phyloP scores from a whole-genome alignment of 2,797 vertebrate species.

The Acanthiza pusilla region DNA sequence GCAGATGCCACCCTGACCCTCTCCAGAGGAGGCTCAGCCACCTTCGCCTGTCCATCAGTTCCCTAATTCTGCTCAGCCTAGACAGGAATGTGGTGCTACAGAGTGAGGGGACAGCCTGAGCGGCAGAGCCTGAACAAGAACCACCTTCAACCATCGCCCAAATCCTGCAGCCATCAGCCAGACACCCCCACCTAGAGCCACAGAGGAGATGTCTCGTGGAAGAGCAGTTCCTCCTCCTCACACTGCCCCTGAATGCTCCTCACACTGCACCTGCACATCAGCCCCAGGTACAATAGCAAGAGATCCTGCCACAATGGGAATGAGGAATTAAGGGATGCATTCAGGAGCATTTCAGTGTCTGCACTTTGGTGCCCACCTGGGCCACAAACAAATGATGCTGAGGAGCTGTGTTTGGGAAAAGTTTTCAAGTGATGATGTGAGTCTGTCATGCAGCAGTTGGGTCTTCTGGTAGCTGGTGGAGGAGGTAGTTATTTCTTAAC shows the following conservation, averaged over 20 bases:
- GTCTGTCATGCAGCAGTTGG: not conserved
- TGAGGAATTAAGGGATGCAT: not conserved
- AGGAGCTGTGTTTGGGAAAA: not conserved
- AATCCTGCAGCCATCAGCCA: not conserved
- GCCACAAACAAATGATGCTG: not conserved
- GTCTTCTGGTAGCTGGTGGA: not conserved
- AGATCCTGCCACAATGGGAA: not conserved
- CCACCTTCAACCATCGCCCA: not conserved
- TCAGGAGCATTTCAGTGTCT: not conserved
- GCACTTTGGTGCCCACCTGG: not conserved
- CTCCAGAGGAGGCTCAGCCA: not conserved
- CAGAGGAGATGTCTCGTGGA: not conserved
- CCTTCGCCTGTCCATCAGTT: not conserved
- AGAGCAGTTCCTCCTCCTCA: not conserved
- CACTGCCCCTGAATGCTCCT: not conserved
- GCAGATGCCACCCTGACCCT: not conserved
- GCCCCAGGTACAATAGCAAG: rapidly evolving
- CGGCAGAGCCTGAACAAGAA: not conserved
- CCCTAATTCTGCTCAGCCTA: not conserved
- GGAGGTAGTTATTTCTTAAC: not conserved
- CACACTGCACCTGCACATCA: not conserved
- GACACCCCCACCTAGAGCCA: not conserved
- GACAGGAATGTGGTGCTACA: not conserved
- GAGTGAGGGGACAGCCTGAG: not conserved
- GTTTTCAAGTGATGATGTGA: not conserved